phyloP scores from a whole-genome alignment of 2,888 invertebrate species.

The Achlya flavicornis region DNA sequence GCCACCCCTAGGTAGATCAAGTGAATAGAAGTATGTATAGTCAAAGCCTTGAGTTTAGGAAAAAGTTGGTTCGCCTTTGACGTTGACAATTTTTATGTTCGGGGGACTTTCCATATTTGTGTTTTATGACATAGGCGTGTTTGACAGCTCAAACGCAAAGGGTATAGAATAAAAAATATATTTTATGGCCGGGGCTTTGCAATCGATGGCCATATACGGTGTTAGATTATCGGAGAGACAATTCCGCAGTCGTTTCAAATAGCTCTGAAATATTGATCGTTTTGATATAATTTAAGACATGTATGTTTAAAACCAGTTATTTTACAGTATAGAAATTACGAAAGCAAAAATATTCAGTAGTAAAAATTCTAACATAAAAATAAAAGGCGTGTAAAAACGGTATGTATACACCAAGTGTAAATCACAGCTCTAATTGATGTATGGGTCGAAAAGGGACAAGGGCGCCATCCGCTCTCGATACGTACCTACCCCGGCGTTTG shows the following conservation, averaged over 20 bases:
- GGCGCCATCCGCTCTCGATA: conserved; percentile 17
- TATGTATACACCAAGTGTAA: conserved; percentile 18
- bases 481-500: conserved; percentile 4
- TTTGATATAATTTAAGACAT: background rate
- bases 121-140: conserved; percentile 9
- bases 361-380: background rate
- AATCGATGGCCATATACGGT: background rate
- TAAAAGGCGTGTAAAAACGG: background rate
- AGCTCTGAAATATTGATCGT: background rate
- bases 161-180: conserved; percentile 19
- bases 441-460: conserved; percentile 31
- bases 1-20: conserved; percentile 3
- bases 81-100: conserved; percentile 32
- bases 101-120: conserved; percentile 22
- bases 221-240: background rate
- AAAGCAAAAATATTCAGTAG: background rate
- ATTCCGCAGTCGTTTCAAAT: background rate
- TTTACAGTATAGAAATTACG: too few relatives aligned
- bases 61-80: conserved; percentile 26
- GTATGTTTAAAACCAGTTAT: too few relatives aligned
- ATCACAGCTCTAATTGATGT: conserved; percentile 42
- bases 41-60: conserved; percentile 23
- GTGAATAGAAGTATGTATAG: background rate
- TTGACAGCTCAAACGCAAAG: conserved; percentile 13
- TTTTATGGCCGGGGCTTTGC: background rate